A percentile compares a stretch with the other conserved stretches of the same genome.
Evolutionary conservation across 2,797 vertebrate species (phyloP).

Genomic region (Chaunax sp.): DNA sequence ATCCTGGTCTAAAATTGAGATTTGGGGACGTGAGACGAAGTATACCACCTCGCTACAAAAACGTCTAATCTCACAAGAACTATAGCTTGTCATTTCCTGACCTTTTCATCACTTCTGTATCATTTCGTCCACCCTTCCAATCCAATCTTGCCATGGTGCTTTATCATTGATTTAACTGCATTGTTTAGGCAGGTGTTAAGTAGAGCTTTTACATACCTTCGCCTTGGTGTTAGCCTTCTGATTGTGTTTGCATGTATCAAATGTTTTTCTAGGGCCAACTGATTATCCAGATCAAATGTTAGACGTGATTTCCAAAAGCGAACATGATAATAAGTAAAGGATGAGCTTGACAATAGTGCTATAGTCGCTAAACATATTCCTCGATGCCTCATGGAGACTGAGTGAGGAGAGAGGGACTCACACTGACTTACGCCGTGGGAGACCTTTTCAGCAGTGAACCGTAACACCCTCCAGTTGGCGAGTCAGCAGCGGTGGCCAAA

Average conservation of each 20-base stretch:
- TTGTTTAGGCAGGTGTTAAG: constrained; percentile 40
- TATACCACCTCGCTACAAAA: no score
- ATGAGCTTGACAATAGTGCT: no score
- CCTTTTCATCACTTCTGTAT: constrained; percentile 13
- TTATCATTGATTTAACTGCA: constrained; percentile 57
- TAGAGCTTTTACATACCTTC: constrained; percentile 22
- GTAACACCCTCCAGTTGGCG: no score
- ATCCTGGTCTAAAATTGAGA: no score
- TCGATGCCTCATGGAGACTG: constrained; percentile 22
- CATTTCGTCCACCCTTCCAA: constrained; percentile 8
- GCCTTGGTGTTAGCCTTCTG: not conserved
- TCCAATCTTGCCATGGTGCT: constrained; percentile 45
- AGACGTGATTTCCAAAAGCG: constrained; percentile 7
- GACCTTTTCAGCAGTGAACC: constrained; percentile 3
- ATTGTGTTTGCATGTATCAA: not conserved
- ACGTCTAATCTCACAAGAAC: no score
- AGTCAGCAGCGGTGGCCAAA: no score
- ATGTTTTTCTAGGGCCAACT: no score
- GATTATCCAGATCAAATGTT: constrained; percentile 25
- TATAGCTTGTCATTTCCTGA: not conserved
- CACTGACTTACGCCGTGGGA: constrained; percentile 24
- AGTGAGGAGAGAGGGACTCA: constrained; percentile 24
- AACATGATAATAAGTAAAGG: constrained; percentile 35
- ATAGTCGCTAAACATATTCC: constrained; percentile 42
- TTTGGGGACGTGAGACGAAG: no score